These are phyloP conservation scores for Eumeta japonica DNA, from an alignment of 1,140 invertebrate species.

Conservation along the genomic window DNA sequence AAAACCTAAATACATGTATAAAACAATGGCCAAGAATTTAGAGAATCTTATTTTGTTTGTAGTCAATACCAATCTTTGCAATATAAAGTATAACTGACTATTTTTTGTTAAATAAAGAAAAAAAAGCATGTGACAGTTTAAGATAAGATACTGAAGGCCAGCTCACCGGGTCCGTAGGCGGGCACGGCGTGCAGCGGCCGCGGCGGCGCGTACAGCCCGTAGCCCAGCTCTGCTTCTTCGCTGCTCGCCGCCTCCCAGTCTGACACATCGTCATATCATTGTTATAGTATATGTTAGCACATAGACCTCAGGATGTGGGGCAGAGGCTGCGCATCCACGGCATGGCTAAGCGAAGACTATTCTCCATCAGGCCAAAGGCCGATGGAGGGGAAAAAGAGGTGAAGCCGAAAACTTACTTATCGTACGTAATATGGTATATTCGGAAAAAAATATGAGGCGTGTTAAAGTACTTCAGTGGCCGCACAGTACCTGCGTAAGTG, in stretches of 20 bases:
- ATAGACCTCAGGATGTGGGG: not conserved
- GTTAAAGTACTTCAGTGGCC: too few species aligned
- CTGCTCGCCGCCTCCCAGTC: constrained; percentile 42
- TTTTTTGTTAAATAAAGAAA: not conserved
- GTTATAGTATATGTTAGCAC: not conserved
- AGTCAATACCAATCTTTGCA: constrained; percentile 1
- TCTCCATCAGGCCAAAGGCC: too few species aligned
- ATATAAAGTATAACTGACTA: not conserved
- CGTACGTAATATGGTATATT: too few species aligned
- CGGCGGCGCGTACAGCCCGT: constrained; percentile 34
- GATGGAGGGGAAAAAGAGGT: too few species aligned
- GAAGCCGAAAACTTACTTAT: too few species aligned
- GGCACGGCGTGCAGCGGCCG: constrained; percentile 27
- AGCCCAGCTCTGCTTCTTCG: constrained; percentile 41
- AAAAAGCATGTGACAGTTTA: too few species aligned
- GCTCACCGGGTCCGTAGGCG: constrained; percentile 29
- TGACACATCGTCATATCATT: constrained; percentile 8
- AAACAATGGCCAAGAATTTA: too few species aligned
- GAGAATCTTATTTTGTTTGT: too few species aligned
- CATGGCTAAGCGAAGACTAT: too few species aligned
- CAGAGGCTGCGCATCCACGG: too few species aligned
- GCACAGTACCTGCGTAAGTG: constrained; percentile 50
- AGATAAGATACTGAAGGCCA: not conserved
- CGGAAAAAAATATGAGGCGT: too few species aligned
- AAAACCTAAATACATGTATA: too few species aligned